These are phyloP conservation scores for Melinaea menophilus DNA, from an alignment of 2,888 invertebrate species.

Conservation along the genomic window DNA sequence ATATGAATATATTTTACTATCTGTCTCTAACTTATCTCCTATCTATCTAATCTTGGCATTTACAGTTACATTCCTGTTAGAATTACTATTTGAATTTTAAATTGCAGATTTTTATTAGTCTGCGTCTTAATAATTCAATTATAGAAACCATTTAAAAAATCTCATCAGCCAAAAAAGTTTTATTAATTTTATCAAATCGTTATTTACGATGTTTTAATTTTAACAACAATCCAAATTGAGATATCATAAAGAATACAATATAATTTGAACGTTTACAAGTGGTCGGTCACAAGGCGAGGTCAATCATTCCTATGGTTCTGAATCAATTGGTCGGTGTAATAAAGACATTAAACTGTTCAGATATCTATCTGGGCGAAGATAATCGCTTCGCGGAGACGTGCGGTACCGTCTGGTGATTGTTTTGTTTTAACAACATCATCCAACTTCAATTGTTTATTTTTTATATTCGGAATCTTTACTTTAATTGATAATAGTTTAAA, in stretches of 20 bases:
- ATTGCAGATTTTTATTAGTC: no score
- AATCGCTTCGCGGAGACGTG: constrained; percentile 25
- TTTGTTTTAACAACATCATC: neutral
- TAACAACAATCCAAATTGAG: constrained; percentile 35
- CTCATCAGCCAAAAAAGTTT: no score
- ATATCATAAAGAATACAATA: constrained; percentile 32
- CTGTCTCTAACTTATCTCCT: neutral
- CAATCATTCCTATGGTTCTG: constrained; percentile 31
- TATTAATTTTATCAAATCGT: no score
- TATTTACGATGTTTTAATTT: no score
- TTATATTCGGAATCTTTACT: neutral
- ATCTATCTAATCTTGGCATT: neutral
- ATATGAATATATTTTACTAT: constrained; percentile 2
- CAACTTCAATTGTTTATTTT: neutral
- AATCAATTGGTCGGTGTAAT: constrained; percentile 65
- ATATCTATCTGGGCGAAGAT: constrained; percentile 23
- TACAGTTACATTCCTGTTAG: neutral
- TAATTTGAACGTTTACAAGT: constrained; percentile 4
- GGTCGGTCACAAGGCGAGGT: constrained; percentile 19
- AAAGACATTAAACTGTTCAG: constrained; percentile 58
- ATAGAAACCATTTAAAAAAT: no score
- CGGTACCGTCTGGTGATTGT: constrained; percentile 10
- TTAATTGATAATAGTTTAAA: neutral
- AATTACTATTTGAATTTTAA: no score
- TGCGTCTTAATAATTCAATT: no score